These are phyloP conservation scores for Arenaria interpres DNA, from an alignment of 2,113 vertebrate genomes.

Conservation along the genomic window DNA sequence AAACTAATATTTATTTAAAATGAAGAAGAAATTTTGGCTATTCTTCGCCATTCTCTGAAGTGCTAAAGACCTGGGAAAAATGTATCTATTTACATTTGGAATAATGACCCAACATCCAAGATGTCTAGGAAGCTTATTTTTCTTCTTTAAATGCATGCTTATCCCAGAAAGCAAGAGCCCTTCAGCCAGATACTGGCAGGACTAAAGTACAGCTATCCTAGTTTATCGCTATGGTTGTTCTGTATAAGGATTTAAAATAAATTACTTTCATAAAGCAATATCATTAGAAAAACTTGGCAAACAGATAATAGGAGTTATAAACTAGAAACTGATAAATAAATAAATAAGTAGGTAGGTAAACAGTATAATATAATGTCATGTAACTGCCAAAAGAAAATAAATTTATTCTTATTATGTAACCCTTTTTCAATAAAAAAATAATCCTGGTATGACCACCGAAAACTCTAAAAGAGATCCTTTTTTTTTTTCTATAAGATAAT, in stretches of 20 bases:
- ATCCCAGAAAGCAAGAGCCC: neutral
- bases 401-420: neutral
- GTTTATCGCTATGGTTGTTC: neutral
- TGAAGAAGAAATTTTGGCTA: neutral
- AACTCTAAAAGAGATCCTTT: neutral
- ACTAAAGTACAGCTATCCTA: neutral
- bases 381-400: neutral
- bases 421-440: neutral
- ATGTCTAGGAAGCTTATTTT: neutral
- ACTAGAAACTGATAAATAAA: neutral
- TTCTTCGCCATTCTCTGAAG: neutral
- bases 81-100: neutral
- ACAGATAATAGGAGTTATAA: neutral
- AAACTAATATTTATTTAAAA: constrained; percentile 39
- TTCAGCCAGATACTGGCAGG: neutral
- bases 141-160: neutral
- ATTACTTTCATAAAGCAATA: neutral
- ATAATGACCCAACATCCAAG: neutral
- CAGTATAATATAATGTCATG: no score
- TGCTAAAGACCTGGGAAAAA: neutral
- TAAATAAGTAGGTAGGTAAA: neutral
- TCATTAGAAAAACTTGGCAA: neutral
- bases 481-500: neutral
- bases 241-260: neutral
- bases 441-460: neutral